phyloP scores from a whole-genome alignment of 2,888 invertebrate genomes.

The Ophonus ardosiacus region DNA sequence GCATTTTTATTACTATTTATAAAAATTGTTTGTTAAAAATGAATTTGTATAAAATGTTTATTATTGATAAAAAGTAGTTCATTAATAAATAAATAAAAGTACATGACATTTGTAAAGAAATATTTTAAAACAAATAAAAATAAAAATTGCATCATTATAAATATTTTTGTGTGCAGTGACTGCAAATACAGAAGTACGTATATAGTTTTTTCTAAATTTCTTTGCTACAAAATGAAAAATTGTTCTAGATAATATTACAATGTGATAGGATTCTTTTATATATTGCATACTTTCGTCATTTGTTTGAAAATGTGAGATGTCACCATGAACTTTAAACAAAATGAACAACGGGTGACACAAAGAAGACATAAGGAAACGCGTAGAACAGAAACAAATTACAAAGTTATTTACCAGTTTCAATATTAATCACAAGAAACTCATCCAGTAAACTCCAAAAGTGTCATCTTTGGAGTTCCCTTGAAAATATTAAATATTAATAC shows the following conservation, averaged over 20 bases:
- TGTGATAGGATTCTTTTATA: background rate
- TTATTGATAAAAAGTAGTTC: too few relatives aligned
- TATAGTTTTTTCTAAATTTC: background rate
- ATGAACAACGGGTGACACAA: background rate
- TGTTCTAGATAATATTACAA: background rate
- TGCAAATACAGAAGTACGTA: background rate
- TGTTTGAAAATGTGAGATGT: background rate
- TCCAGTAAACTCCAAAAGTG: background rate
- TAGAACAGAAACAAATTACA: background rate
- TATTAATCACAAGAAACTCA: slow-evolving; percentile 16
- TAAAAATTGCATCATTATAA: too few relatives aligned
- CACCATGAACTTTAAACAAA: background rate
- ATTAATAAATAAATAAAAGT: too few relatives aligned
- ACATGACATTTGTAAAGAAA: too few relatives aligned
- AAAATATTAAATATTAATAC: slow-evolving; percentile 42
- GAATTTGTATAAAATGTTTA: too few relatives aligned
- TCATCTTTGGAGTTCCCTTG: slow-evolving; percentile 7
- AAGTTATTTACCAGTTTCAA: slow-evolving; percentile 16
- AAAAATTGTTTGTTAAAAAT: too few relatives aligned
- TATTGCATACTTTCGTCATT: background rate
- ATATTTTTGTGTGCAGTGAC: too few relatives aligned
- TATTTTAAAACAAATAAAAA: too few relatives aligned
- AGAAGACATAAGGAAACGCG: background rate
- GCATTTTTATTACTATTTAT: too few relatives aligned
- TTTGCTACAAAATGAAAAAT: background rate